Evolutionary conservation across 1,140 invertebrate genomes (phyloP), one percentile per base, ranked within the genome.

Genomic region (Nasonia giraulti): DNA sequence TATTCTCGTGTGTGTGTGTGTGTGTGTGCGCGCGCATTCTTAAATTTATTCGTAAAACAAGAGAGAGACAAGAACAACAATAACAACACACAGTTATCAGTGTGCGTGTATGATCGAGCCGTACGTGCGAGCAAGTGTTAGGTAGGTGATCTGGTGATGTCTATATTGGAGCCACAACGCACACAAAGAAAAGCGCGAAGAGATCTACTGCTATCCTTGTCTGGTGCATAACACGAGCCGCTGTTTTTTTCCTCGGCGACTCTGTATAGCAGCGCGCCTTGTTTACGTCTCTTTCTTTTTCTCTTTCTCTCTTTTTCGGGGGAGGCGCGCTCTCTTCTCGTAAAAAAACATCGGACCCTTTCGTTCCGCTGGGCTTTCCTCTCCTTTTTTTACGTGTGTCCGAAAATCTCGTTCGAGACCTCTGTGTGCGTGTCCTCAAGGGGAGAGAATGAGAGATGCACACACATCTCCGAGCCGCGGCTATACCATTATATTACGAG

Each of bases 381-480:
- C 55, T 62, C 55, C 55, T 62, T 62, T n/a, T 62, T 62, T 62
- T n/a, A 62, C 55, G 47, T 62, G 55, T 62, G 55, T 62, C 55
- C 55, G 20, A 62, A 62, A 62, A 62, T 62, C 55, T 17, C 17
- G 55, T 17, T 62, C 55, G 55, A 62, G 7, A 14, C 55, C 55
- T 8, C 20, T 71, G 31, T 71, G 69, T 71, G 31, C 7, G 14
- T 71, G 27, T 31, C 69, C 66, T 69, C n/a, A 71, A 62, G 69
- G 69, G 69, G 69, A 31, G 69, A n/a, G n/a, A n/a, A n/a, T n/a
- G n/a, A n/a, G n/a, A 31, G 31, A 71, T 20, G 69, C 1, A 71
- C 27, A 71, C 31, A 23, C 27, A 12, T 71, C 7, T 23, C 23
- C 17, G 55, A 1, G 17, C 14, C 5, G 6, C 17, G 6, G 6